Evolutionary conservation across 2,797 vertebrate species (phyloP).

Genomic region (Coranthus polyacanthus): DNA sequence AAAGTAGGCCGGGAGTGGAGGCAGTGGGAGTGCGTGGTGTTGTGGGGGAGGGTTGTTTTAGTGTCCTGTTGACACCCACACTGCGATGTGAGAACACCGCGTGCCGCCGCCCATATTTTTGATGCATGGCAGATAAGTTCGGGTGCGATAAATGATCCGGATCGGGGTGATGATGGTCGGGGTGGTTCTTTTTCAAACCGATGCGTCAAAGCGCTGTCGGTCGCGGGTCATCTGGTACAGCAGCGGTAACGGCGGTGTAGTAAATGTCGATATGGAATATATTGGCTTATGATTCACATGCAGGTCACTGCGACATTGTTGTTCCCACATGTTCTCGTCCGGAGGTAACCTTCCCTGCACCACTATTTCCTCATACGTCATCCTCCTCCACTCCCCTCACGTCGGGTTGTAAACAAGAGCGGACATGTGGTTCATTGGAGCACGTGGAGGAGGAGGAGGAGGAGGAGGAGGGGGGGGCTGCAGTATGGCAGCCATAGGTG

Average conservation of each 20-base stretch:
- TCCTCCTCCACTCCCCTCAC: constrained; percentile 27
- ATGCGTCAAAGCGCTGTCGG: background rate
- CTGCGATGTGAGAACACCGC: constrained; percentile 54
- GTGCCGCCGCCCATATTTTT: constrained; percentile 44
- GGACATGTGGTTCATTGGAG: constrained; percentile 65
- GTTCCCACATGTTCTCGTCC: constrained; percentile 67
- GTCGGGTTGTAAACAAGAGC: constrained; percentile 78
- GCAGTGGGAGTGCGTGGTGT: background rate
- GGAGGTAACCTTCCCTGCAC: constrained; percentile 58
- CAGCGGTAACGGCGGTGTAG: background rate
- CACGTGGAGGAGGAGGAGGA: constrained; percentile 59
- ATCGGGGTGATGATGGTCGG: too few relatives aligned
- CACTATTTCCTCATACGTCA: constrained; percentile 75
- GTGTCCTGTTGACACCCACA: constrained; percentile 53
- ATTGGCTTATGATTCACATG: constrained; percentile 17
- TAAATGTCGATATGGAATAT: background rate
- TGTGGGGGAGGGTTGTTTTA: constrained; percentile 23
- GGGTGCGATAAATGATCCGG: constrained; percentile 6
- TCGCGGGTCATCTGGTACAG: background rate
- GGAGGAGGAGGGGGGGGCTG: constrained; percentile 5
- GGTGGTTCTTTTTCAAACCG: background rate
- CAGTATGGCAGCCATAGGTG: background rate
- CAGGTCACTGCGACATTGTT: constrained; percentile 78
- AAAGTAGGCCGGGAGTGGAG: constrained; percentile 6
- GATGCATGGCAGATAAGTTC: background rate